These are phyloP conservation scores for Tricholaema leucomelas DNA, from an alignment of 2,113 vertebrate species.

Conservation along the genomic window DNA sequence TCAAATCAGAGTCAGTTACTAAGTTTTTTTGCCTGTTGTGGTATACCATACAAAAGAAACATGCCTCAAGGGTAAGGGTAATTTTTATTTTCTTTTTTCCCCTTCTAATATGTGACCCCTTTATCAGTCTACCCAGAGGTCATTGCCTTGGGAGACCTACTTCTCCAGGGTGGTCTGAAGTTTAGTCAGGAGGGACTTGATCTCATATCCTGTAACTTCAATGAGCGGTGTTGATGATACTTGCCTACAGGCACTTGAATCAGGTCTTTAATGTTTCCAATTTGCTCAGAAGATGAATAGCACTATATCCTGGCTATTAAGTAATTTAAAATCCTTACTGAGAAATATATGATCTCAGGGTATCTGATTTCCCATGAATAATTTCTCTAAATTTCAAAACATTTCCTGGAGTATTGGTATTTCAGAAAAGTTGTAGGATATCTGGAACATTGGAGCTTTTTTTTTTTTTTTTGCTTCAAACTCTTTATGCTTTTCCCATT, in stretches of 20 bases:
- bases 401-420: conserved; percentile 25
- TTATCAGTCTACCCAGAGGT: conserved; percentile 1
- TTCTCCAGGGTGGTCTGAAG: conserved; percentile 6
- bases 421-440: conserved; percentile 16
- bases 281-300: conserved; percentile 62
- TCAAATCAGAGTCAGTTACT: neutral
- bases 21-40: neutral
- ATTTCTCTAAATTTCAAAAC: conserved; percentile 49
- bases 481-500: neutral
- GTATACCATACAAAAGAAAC: neutral
- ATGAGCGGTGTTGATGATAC: neutral
- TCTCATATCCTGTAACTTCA: conserved; percentile 51
- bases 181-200: conserved; percentile 38
- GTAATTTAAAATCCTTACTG: conserved; percentile 59
- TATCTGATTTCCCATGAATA: conserved; percentile 57
- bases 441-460: neutral
- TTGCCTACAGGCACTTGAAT: conserved; percentile 47
- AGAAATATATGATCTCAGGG: conserved; percentile 58
- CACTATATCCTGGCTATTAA: conserved; percentile 57
- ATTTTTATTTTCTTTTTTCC: neutral
- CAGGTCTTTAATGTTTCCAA: conserved; percentile 61
- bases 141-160: neutral
- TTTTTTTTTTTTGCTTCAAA: neutral
- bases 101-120: neutral
- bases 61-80: neutral